phyloP scores from a whole-genome alignment of 2,797 vertebrate genomes.

The Notoglanidium macrostoma region DNA sequence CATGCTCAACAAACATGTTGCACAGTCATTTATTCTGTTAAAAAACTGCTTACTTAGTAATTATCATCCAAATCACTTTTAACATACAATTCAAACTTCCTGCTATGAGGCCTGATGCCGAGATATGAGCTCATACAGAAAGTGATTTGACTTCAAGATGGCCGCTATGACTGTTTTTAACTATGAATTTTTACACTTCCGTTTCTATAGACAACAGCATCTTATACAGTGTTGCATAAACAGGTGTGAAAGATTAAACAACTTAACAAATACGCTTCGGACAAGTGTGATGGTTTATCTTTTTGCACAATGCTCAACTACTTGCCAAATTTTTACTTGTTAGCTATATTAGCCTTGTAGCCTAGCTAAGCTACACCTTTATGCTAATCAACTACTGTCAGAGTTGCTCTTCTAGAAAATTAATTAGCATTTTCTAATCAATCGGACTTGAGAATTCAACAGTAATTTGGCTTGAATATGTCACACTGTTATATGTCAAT shows the following conservation, averaged over 20 bases:
- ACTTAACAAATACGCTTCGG: not conserved
- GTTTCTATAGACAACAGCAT: not conserved
- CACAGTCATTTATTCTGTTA: not conserved
- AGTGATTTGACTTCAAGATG: not conserved
- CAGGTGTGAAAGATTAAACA: not conserved
- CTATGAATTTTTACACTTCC: not conserved
- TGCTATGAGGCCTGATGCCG: not conserved
- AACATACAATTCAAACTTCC: not conserved
- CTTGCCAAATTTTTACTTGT: not conserved
- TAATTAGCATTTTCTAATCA: not conserved
- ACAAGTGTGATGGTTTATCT: not conserved
- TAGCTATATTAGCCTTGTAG: not conserved
- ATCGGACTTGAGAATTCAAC: not conserved
- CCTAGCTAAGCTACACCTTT: not conserved
- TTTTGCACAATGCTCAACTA: not conserved
- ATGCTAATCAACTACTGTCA: not conserved
- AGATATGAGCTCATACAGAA: not conserved
- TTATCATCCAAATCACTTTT: not conserved
- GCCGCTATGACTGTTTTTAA: not conserved
- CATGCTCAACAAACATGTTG: not conserved
- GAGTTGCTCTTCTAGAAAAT: not conserved
- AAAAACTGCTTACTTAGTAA: not conserved
- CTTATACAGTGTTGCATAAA: not conserved
- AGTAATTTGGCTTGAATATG: not conserved
- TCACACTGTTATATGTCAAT: no score